These are phyloP conservation scores for Halcyon smyrnensis DNA, from an alignment of 2,797 vertebrate species.

Conservation along the genomic window DNA sequence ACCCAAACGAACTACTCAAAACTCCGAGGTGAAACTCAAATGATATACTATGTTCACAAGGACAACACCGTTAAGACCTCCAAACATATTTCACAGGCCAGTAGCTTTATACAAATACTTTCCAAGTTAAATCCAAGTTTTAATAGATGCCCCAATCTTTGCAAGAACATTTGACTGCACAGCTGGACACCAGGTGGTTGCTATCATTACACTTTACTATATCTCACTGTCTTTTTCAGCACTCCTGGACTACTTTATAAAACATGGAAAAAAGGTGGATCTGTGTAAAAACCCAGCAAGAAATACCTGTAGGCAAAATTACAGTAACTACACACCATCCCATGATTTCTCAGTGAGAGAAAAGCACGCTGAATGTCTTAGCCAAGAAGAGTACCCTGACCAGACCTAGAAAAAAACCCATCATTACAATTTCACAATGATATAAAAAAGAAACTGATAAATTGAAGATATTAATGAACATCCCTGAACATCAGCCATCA, in stretches of 20 bases:
- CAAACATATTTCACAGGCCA: not conserved
- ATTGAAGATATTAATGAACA: not conserved
- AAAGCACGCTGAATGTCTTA: not conserved
- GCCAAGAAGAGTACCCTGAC: not conserved
- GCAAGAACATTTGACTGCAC: not conserved
- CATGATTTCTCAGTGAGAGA: not conserved
- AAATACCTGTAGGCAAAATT: not conserved
- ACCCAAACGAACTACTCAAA: not conserved
- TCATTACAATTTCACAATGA: not conserved
- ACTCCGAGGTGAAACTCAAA: not conserved
- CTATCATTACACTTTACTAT: not conserved
- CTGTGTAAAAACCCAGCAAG: not conserved
- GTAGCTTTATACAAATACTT: not conserved
- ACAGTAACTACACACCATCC: not conserved
- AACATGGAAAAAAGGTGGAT: not conserved
- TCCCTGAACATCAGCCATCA: not conserved
- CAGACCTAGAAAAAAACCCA: not conserved
- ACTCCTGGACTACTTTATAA: not conserved
- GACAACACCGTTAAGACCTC: not conserved
- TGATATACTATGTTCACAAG: not conserved
- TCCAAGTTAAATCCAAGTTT: not conserved
- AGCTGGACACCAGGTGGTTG: not conserved
- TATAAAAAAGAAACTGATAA: not conserved
- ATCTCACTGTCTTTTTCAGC: not conserved
- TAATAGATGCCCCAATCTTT: not conserved